Evolutionary conservation across 2,113 vertebrate species (phyloP).

Genomic region (Dicerorhinus sumatrensis): DNA sequence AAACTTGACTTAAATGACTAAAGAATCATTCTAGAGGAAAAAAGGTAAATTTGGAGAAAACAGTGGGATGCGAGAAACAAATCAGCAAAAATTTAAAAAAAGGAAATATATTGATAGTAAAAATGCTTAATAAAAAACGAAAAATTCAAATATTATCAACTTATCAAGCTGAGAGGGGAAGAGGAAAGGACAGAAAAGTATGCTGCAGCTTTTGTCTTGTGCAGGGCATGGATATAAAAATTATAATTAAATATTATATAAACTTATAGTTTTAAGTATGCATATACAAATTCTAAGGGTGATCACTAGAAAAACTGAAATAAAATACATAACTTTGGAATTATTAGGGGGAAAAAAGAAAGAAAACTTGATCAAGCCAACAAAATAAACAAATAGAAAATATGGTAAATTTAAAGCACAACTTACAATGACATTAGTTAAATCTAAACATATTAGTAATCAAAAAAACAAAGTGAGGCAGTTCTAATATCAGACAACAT

Average conservation of each 20-base stretch:
- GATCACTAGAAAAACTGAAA: not conserved
- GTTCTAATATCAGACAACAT: not conserved
- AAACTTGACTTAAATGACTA: not conserved
- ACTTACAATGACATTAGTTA: not conserved
- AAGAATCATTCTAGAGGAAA: not conserved
- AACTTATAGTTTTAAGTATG: not conserved
- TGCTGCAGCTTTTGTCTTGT: not conserved
- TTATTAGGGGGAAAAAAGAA: not conserved
- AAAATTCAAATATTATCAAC: not conserved
- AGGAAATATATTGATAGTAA: not conserved
- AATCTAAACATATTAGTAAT: constrained; percentile 29
- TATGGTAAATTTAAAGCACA: not conserved
- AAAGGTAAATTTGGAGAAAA: not conserved
- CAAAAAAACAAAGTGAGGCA: not conserved
- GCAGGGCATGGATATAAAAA: not conserved
- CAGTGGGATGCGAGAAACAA: not conserved
- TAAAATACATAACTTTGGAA: not conserved
- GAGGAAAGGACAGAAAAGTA: not conserved
- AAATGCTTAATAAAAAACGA: not conserved
- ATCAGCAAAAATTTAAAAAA: not conserved
- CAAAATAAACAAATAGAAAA: constrained; percentile 24
- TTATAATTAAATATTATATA: not conserved
- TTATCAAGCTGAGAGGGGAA: not conserved
- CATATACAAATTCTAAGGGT: not conserved
- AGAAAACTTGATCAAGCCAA: not conserved